These are phyloP conservation scores for Nesoenas mayeri DNA, from an alignment of 2,113 vertebrate species.

Conservation along the genomic window DNA sequence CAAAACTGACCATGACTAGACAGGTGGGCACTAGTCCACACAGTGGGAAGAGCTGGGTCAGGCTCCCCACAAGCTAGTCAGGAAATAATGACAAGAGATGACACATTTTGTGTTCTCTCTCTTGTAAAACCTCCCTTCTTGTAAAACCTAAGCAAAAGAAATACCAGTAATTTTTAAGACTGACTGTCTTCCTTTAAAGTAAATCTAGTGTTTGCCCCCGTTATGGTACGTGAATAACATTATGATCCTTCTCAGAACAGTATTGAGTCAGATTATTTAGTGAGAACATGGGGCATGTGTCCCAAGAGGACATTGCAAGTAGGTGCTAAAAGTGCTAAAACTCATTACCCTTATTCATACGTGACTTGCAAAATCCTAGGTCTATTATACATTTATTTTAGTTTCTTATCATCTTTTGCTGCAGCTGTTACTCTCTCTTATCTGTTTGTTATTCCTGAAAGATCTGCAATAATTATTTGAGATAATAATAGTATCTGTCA, in stretches of 20 bases:
- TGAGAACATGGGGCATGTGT: neutral
- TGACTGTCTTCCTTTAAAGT: neutral
- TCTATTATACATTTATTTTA: neutral
- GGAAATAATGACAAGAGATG: neutral
- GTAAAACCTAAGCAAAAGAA: neutral
- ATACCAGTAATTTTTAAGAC: neutral
- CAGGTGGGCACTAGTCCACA: neutral
- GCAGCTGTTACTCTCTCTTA: neutral
- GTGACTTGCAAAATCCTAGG: neutral
- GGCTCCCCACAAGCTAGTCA: neutral
- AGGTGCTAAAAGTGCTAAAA: neutral
- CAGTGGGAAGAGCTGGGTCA: neutral
- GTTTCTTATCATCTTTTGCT: neutral
- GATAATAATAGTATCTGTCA: neutral
- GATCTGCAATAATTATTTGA: neutral
- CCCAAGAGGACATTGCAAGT: neutral
- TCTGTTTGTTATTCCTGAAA: neutral
- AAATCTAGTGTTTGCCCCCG: neutral
- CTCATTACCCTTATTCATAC: neutral
- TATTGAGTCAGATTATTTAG: neutral
- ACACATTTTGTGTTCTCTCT: neutral
- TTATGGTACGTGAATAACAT: neutral
- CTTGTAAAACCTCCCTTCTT: neutral
- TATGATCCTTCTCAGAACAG: neutral
- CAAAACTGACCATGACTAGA: neutral